phyloP scores from a whole-genome alignment of 2,113 vertebrate species.

The Okapia johnstoni region DNA sequence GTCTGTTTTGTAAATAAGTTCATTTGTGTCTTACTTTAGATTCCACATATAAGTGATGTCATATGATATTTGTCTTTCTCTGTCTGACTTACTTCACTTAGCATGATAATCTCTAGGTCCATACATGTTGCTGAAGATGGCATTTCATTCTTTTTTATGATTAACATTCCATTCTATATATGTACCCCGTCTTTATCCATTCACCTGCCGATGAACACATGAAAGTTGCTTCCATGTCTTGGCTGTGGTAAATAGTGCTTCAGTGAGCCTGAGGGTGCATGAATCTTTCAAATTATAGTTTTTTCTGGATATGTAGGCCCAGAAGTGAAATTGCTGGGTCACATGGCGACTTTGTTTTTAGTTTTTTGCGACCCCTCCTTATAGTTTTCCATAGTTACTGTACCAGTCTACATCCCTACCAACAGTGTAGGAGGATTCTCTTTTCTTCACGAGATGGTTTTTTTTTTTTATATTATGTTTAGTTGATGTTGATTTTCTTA shows the following conservation, averaged over 20 bases:
- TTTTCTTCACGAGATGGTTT: background rate
- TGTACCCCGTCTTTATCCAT: background rate
- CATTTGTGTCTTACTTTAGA: background rate
- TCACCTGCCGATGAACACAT: background rate
- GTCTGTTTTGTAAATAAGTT: background rate
- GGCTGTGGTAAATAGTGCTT: background rate
- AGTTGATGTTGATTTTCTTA: background rate
- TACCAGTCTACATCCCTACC: background rate
- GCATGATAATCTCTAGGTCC: background rate
- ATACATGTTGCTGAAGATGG: background rate
- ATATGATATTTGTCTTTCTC: background rate
- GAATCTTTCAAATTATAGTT: background rate
- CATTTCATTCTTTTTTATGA: background rate
- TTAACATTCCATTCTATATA: background rate
- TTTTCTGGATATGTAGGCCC: background rate
- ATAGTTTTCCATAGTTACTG: background rate
- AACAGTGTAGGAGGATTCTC: background rate
- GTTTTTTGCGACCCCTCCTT: background rate
- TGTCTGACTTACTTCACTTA: background rate
- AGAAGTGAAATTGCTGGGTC: background rate
- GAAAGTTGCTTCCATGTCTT: background rate
- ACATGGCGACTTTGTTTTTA: background rate
- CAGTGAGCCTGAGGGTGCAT: no score
- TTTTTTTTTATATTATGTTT: background rate
- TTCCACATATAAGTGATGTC: background rate